A percentile compares a stretch with the other conserved stretches of the same genome.
Evolutionary conservation across 2,888 invertebrate genomes (phyloP).

Genomic region (Acholoe squamosa): DNA sequence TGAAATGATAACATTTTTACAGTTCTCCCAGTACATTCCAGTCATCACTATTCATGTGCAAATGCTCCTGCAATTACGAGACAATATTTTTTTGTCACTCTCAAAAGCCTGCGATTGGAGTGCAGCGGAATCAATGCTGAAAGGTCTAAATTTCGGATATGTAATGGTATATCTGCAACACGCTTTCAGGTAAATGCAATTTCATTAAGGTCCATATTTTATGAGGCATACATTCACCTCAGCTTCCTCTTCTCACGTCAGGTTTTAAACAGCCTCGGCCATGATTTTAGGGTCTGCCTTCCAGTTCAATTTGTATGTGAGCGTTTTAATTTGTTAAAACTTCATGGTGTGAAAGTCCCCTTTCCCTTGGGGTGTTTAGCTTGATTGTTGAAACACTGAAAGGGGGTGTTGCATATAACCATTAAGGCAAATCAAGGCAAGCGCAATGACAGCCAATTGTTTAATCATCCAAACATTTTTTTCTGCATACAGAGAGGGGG

Average conservation of each 20-base stretch:
- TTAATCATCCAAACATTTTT: constrained; percentile 38
- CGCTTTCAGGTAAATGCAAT: not conserved
- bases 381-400: constrained; percentile 19
- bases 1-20: too few relatives aligned
- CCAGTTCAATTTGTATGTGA: constrained; percentile 3
- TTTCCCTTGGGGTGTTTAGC: constrained; percentile 8
- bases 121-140: not conserved
- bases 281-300: constrained; percentile 16
- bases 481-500: not conserved
- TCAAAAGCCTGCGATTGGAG: not conserved
- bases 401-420: constrained; percentile 33
- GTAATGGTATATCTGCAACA: too few relatives aligned
- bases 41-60: too few relatives aligned
- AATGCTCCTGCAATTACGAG: too few relatives aligned
- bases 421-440: not conserved
- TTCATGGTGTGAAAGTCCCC: not conserved
- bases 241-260: not conserved
- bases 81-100: not conserved
- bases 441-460: constrained; percentile 6
- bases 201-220: constrained; percentile 27
- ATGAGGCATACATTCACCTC: constrained; percentile 27
- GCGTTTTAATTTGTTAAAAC: constrained; percentile 33
- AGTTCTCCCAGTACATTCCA: too few relatives aligned
- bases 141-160: too few relatives aligned
- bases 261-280: not conserved